phyloP scores from a whole-genome alignment of 2,113 vertebrate genomes.

The Dendrocopos noguchii region DNA sequence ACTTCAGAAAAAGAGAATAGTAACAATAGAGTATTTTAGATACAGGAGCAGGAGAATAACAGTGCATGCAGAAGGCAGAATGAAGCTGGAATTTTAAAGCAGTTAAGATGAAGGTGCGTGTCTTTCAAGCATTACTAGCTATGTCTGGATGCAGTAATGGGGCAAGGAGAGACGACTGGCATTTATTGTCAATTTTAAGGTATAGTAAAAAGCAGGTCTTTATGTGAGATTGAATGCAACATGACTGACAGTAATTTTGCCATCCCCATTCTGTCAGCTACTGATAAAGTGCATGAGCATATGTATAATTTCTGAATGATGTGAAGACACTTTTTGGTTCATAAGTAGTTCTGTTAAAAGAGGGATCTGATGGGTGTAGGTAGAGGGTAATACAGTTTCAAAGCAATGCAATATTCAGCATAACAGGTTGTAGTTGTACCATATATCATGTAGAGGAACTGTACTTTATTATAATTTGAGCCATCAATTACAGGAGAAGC shows the following conservation, averaged over 20 bases:
- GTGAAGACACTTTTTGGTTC: constrained; percentile 61
- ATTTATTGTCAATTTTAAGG: constrained; percentile 67
- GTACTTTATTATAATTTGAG: constrained; percentile 56
- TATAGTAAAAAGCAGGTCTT: constrained; percentile 62
- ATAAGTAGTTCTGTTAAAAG: constrained; percentile 49
- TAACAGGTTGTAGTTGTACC: constrained; percentile 54
- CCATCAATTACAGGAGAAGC: constrained; percentile 56
- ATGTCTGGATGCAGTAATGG: constrained; percentile 35
- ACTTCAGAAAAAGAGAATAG: not conserved
- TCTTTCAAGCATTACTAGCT: constrained; percentile 26
- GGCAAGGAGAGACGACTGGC: constrained; percentile 32
- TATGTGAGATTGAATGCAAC: constrained; percentile 63
- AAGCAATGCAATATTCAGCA: constrained; percentile 64
- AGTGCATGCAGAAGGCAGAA: not conserved
- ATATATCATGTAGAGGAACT: constrained; percentile 57
- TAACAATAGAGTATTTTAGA: not conserved
- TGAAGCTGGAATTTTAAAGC: constrained; percentile 24
- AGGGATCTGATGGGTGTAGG: not conserved
- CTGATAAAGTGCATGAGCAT: constrained; percentile 63
- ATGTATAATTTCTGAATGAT: constrained; percentile 69
- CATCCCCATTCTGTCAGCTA: constrained; percentile 57
- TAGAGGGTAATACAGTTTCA: constrained; percentile 48
- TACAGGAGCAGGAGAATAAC: not conserved
- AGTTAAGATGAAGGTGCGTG: not conserved
- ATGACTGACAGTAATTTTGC: constrained; percentile 66